Percentiles rank a stretch among this genome's conserved stretches.
phyloP scores from a whole-genome alignment of 2,888 invertebrate genomes.

The Phlogophora meticulosa region DNA sequence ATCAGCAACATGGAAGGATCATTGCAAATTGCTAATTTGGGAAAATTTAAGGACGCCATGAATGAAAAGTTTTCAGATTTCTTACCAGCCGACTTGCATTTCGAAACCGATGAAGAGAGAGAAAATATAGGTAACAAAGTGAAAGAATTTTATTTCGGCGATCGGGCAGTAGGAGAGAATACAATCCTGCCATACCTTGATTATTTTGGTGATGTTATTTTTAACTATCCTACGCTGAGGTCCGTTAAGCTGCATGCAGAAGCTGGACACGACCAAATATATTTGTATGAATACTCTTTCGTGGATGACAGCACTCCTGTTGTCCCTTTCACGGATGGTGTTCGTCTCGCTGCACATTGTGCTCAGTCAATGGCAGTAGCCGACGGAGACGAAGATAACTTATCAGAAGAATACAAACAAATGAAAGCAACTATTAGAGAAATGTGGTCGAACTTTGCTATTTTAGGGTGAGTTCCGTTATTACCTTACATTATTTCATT shows the following conservation, averaged over 20 bases:
- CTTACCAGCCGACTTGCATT: constrained; percentile 72
- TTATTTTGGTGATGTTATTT: constrained; percentile 78
- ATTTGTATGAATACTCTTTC: constrained; percentile 74
- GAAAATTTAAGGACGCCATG: constrained; percentile 64
- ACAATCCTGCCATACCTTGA: constrained; percentile 63
- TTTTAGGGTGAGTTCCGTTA: constrained; percentile 62
- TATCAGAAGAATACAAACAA: constrained; percentile 56
- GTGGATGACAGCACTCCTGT: constrained; percentile 64
- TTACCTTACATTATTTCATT: too few relatives aligned
- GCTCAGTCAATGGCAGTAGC: constrained; percentile 65
- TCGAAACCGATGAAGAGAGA: constrained; percentile 66
- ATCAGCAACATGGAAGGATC: constrained; percentile 47
- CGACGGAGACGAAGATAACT: constrained; percentile 42
- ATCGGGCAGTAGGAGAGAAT: constrained; percentile 55
- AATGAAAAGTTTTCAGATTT: constrained; percentile 72
- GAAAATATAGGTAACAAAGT: constrained; percentile 62
- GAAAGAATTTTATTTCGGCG: constrained; percentile 75
- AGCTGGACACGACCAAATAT: constrained; percentile 69
- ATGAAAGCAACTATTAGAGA: constrained; percentile 63
- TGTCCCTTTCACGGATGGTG: constrained; percentile 65
- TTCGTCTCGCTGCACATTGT: constrained; percentile 71
- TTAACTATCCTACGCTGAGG: constrained; percentile 70
- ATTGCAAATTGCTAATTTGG: constrained; percentile 20
- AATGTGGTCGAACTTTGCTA: constrained; percentile 67
- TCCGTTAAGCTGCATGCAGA: constrained; percentile 65